A percentile compares a stretch with the other conserved stretches of the same genome.
Evolutionary conservation across 2,888 invertebrate species (phyloP).

Genomic region (Diplolepis rosae): DNA sequence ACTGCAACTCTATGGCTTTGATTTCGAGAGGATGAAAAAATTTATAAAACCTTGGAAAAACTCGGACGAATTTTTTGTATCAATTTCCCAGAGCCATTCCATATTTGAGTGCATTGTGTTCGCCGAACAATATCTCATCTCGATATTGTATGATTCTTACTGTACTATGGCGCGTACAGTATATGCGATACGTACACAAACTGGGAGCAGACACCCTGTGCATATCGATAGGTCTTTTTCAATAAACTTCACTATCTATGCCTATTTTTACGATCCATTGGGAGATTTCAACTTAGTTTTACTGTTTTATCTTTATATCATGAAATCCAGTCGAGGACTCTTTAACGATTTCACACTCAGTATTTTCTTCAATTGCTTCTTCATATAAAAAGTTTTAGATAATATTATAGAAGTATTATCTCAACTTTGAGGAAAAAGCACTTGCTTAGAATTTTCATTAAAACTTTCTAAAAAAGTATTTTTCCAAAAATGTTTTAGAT

Average conservation of each 20-base stretch:
- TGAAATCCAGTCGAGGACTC: neutral
- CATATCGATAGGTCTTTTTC: slow-evolving; percentile 55
- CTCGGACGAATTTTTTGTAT: slow-evolving; percentile 56
- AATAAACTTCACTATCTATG: slow-evolving; percentile 42
- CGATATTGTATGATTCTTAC: slow-evolving; percentile 61
- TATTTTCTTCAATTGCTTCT: slow-evolving; percentile 11
- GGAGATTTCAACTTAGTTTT: slow-evolving; percentile 3
- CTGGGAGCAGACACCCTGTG: slow-evolving; percentile 28
- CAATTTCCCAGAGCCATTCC: slow-evolving; percentile 64
- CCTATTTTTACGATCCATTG: slow-evolving; percentile 26
- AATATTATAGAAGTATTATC: neutral
- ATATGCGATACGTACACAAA: slow-evolving; percentile 14
- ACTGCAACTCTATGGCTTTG: slow-evolving; percentile 31
- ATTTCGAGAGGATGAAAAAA: slow-evolving; percentile 45
- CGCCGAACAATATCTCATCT: slow-evolving; percentile 68
- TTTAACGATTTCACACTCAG: neutral
- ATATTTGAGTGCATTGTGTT: slow-evolving; percentile 67
- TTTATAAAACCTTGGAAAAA: slow-evolving; percentile 57
- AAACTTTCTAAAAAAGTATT: too few species aligned
- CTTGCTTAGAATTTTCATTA: too few species aligned
- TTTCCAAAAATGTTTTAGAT: too few species aligned
- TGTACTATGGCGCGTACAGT: slow-evolving; percentile 40
- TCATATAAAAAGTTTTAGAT: neutral
- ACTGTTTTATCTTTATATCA: slow-evolving; percentile 12
- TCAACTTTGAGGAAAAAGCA: too few species aligned